These are phyloP conservation scores for Caenorhabditis doughertyi DNA, from an alignment of 2,888 invertebrate genomes.

Conservation along the genomic window DNA sequence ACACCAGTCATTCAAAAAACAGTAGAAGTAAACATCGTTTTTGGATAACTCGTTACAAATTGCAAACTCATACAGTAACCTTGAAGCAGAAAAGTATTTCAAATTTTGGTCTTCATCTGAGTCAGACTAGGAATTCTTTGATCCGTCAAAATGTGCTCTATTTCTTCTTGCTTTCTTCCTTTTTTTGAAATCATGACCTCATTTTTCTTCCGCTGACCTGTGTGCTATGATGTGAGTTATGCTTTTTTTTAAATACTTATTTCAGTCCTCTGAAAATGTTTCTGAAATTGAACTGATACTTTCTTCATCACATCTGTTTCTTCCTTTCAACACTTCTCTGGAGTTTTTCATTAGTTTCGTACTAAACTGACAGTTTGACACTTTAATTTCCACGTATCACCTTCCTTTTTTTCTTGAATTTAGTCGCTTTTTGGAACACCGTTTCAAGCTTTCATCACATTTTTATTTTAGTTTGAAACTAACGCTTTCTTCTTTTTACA, in stretches of 20 bases:
- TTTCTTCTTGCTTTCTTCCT: constrained; percentile 8
- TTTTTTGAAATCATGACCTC: constrained; percentile 20
- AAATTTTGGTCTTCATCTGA: no score
- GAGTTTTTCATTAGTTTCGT: constrained; percentile 25
- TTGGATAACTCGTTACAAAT: no score
- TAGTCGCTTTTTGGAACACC: no score
- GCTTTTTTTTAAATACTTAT: not conserved
- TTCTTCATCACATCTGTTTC: not conserved
- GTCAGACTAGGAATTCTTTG: not conserved
- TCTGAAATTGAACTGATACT: no score
- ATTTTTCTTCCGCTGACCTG: constrained; percentile 37
- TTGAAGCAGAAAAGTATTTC: no score
- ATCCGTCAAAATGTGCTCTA: not conserved
- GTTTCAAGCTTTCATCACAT: not conserved
- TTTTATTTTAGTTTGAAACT: not conserved
- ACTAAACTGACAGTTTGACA: constrained; percentile 37
- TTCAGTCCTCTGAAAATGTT: no score
- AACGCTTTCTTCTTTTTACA: not conserved
- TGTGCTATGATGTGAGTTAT: constrained; percentile 1
- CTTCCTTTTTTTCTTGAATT: not conserved
- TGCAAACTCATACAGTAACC: no score
- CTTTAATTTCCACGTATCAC: not conserved
- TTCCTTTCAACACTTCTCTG: not conserved
- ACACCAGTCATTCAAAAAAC: no score
- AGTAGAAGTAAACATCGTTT: no score